Evolutionary conservation across 2,797 vertebrate species (phyloP).

Genomic region (Coccyzus lansbergi): DNA sequence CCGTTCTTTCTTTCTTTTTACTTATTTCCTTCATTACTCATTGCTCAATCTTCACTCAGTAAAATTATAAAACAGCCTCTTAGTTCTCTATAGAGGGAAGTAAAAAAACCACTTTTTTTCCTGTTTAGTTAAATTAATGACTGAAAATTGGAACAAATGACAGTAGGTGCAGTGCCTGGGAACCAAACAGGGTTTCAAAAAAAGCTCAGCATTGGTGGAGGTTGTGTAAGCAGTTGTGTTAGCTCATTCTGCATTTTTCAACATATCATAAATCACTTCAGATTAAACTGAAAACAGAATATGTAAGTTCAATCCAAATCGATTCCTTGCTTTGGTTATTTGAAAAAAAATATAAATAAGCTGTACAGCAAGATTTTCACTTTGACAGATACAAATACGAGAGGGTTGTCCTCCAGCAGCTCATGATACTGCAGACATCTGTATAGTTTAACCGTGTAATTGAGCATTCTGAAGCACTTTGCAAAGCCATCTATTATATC

Average conservation of each 20-base stretch:
- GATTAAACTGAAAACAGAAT: neutral
- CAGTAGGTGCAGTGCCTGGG: neutral
- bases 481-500: neutral
- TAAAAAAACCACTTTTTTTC: neutral
- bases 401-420: neutral
- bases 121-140: neutral
- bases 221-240: neutral
- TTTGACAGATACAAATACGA: neutral
- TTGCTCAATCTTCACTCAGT: neutral
- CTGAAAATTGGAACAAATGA: neutral
- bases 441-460: neutral
- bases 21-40: neutral
- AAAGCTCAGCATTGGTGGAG: neutral
- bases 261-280: neutral
- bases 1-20: neutral
- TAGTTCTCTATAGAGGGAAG: neutral
- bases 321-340: neutral
- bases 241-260: neutral
- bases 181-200: neutral
- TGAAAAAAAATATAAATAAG: rapidly evolving
- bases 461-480: slow-evolving; percentile 1
- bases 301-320: neutral
- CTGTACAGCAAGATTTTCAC: neutral
- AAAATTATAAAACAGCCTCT: neutral
- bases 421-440: neutral